Base-by-base conservation (phyloP, 2,888 invertebrate genomes). In the Erebia ligea region DNA sequence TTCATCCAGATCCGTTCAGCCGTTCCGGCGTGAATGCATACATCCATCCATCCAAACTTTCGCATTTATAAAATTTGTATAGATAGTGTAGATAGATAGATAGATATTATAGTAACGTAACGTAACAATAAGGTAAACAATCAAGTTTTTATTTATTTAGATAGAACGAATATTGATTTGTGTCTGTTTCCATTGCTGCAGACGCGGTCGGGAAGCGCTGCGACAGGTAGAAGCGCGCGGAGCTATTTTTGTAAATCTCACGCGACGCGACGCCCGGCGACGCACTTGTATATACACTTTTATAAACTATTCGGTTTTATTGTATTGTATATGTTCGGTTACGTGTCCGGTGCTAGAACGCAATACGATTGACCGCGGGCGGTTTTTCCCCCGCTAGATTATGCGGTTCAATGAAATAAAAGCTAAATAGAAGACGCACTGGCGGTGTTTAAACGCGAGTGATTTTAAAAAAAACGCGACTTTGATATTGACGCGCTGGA, bases 171-270 rank as follows among this genome's bases (percentile, higher is more conserved):
- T 19, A 57, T 13, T 57, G 21, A 57, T 5, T 3, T 42, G 19
- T 57, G 15, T 19, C 8, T 58, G 56, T 42, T 58, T 34, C 17
- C 15, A 86, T 93, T n/a, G 48, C 45, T 19, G 8, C 68, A 73
- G 73, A 73, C 15, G 21, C 62, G 68, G 71, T 57, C 48, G 62
- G 54, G 11, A 71, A 80, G 83, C 87, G 89, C 69, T 82, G 88
- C 82, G 91, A 88, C 80, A 89, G 91, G 83, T 90, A 90, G 89
- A 84, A 75, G 77, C 77, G 76, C 59, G 58, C 71, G 79, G 72
- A 83, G 54, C 82, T 88, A 85, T 88, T 86, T 86, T 87, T 88
- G 86, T 89, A 90, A 89, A 90, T 90, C 86, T 90, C 86, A 85
- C 80, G 77, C 19, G 17, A 85, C 80, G 77, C 17, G n/a, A 62